A percentile compares a stretch with the other conserved stretches of the same genome.
phyloP scores from a whole-genome alignment of 1,140 invertebrate species.

The Wasmannia auropunctata region DNA sequence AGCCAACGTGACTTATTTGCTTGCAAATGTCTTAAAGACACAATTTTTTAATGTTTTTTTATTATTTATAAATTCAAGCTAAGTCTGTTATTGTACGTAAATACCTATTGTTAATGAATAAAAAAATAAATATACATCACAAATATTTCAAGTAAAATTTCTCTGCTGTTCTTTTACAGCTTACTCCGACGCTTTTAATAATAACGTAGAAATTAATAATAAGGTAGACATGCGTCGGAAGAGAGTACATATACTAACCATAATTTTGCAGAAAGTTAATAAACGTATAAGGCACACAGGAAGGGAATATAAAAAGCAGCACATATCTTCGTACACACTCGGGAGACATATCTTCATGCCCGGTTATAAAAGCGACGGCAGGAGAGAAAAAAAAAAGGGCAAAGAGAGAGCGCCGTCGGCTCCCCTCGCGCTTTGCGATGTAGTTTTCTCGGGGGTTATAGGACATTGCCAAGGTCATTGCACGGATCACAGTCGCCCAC shows the following conservation, averaged over 20 bases:
- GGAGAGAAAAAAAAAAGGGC: neutral
- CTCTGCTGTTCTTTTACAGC: neutral
- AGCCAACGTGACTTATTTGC: neutral
- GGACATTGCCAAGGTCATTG: constrained; percentile 56
- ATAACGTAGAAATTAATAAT: neutral
- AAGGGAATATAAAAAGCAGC: constrained; percentile 10
- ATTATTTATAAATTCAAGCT: neutral
- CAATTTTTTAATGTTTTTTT: neutral
- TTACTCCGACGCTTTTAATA: neutral
- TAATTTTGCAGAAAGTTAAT: constrained; percentile 20
- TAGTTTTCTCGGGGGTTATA: constrained; percentile 34
- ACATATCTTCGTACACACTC: neutral
- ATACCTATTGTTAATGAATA: neutral
- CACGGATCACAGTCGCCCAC: constrained; percentile 55
- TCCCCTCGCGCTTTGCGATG: neutral
- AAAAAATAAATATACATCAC: neutral
- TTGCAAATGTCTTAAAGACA: neutral
- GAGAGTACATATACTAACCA: neutral
- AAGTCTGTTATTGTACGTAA: neutral
- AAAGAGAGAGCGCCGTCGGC: neutral
- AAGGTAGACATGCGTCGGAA: neutral
- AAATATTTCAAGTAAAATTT: neutral
- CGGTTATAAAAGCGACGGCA: neutral
- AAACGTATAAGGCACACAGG: neutral
- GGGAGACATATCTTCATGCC: neutral